Conservation (phyloP, 2,113 vertebrate species). For the Poecile atricapillus region DNA sequence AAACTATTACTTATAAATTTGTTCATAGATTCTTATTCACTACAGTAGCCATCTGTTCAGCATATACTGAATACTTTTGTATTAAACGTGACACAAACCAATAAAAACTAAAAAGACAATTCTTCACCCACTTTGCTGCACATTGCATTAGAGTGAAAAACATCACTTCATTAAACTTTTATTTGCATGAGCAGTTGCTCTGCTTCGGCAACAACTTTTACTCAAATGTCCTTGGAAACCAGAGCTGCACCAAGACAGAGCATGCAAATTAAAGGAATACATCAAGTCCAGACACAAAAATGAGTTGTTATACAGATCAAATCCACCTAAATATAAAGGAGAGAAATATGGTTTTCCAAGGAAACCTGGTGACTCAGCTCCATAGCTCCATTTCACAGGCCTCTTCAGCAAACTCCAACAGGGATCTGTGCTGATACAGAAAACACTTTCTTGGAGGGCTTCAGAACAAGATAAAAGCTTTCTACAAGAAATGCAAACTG, state of each 20-base stretch:
- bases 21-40: neutral
- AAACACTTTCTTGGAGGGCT: neutral
- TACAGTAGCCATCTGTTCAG: neutral
- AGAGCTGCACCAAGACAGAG: neutral
- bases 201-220: neutral
- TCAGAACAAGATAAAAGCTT: neutral
- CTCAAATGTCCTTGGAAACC: neutral
- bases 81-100: neutral
- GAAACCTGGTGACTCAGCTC: neutral
- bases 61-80: neutral
- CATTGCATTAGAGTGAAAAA: neutral
- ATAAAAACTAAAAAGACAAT: neutral
- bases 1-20: neutral
- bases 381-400: neutral
- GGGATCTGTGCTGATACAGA: neutral
- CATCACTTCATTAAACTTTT: neutral
- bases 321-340: neutral
- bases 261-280: neutral
- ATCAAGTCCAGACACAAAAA: neutral
- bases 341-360: neutral
- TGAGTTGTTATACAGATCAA: neutral
- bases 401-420: neutral
- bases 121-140: neutral
- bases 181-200: neutral
- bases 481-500: neutral